phyloP scores from a whole-genome alignment of 1,140 invertebrate genomes.

The Cotesia typhae region DNA sequence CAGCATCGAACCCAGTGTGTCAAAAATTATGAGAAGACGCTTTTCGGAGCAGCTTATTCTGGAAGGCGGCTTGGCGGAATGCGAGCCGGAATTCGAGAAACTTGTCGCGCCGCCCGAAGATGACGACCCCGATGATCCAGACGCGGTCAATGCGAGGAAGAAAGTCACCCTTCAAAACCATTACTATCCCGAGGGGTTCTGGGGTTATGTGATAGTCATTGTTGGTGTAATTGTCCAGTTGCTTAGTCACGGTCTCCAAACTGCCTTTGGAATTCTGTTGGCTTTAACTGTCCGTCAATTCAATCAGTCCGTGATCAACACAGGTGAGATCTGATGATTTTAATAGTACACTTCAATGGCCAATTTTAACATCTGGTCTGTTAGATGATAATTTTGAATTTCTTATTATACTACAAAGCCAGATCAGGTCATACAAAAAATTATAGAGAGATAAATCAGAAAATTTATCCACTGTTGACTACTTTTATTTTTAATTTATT shows the following conservation, averaged over 20 bases:
- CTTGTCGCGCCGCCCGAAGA: constrained; percentile 33
- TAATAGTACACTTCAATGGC: too few relatives aligned
- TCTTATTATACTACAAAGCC: too few relatives aligned
- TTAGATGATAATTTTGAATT: too few relatives aligned
- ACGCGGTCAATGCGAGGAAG: constrained; percentile 56
- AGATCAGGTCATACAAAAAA: too few relatives aligned
- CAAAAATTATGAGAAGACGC: constrained; percentile 53
- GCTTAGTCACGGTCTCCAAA: constrained; percentile 73
- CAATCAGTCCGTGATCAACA: constrained; percentile 30
- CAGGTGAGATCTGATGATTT: constrained; percentile 42
- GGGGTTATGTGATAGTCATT: constrained; percentile 78
- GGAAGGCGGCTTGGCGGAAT: constrained; percentile 46
- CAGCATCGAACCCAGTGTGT: constrained; percentile 44
- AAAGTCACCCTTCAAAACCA: constrained; percentile 68
- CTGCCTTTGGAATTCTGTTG: constrained; percentile 66
- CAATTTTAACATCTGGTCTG: too few relatives aligned
- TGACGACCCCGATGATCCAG: constrained; percentile 48
- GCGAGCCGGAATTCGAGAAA: constrained; percentile 47
- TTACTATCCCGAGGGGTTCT: constrained; percentile 82
- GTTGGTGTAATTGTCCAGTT: constrained; percentile 73
- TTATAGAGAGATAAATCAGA: too few relatives aligned
- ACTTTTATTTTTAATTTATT: too few relatives aligned
- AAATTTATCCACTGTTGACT: too few relatives aligned
- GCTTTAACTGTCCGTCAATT: constrained; percentile 51
- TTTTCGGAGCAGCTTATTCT: constrained; percentile 57